phyloP scores from a whole-genome alignment of 2,113 vertebrate species.

The Neogale vison region DNA sequence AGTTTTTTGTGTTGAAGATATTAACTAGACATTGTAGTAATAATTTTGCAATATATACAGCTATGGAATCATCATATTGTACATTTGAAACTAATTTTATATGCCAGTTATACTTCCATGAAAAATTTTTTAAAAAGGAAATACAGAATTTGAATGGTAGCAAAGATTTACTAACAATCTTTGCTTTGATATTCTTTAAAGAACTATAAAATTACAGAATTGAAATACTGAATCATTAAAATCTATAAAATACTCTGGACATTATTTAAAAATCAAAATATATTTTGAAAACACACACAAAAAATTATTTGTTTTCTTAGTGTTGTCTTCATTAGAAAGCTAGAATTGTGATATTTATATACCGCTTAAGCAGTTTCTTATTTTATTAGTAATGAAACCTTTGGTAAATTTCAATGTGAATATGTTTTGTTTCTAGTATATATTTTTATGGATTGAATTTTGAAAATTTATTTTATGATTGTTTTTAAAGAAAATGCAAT shows the following conservation, averaged over 20 bases:
- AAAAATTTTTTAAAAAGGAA: not conserved
- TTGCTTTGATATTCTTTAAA: not conserved
- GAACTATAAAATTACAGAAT: not conserved
- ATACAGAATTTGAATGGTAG: not conserved
- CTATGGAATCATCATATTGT: not conserved
- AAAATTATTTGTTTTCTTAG: slow-evolving; percentile 12
- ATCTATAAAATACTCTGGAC: not conserved
- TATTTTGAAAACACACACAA: not conserved
- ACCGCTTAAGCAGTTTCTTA: not conserved
- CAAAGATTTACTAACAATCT: not conserved
- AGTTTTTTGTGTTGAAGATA: not conserved
- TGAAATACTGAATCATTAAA: slow-evolving; percentile 12
- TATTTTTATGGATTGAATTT: slow-evolving; percentile 32
- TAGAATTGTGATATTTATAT: not conserved
- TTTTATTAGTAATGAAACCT: not conserved
- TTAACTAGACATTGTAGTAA: not conserved
- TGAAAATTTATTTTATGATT: not conserved
- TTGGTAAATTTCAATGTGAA: not conserved
- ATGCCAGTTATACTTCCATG: not conserved
- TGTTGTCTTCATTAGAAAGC: not conserved
- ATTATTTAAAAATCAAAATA: slow-evolving; percentile 31
- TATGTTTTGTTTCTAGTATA: slow-evolving; percentile 15
- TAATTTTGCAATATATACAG: not conserved
- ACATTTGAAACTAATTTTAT: not conserved
- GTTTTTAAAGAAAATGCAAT: not conserved